Evolutionary conservation across 2,888 invertebrate genomes (phyloP), one percentile per base, ranked within the genome.

Genomic region (Polydrusus tereticollis): DNA sequence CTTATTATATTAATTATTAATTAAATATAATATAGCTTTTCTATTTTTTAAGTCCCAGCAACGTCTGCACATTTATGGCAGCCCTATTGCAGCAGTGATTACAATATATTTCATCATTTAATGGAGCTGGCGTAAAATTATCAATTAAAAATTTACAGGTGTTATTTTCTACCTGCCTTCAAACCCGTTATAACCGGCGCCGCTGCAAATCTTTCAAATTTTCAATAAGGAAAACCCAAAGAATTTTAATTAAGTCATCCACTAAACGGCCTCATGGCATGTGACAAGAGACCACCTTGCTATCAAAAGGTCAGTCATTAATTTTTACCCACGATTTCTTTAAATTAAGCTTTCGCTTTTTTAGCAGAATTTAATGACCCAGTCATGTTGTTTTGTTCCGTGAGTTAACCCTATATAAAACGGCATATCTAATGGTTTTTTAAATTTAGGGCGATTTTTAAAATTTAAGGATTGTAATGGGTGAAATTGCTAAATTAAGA

Each of bases 241-340:
- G 47, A 47, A 47, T 64, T 52, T 64, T 55, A 68, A 68, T 68
- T 68, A 60, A 68, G 60, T 52, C 20, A 68, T 68, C 68, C 14
- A 18, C 62, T 43, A 20, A 67, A 59, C 58, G 47, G 47, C 33
- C 20, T 45, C 47, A 38, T 60, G 52, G 38, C 60, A 59, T 68
- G 60, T 59, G 68, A 68, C 68, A 68, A 52, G 68, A 68, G 68
- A 68, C 68, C 68, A 59, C 68, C 68, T 50, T 60, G 68, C 68
- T 50, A 50, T 60, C 47, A 60, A 60, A 36, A 60, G 68, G 68
- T 59, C 68, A 50, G 52, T 68, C 68, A 68, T 68, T 68, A 68
- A 68, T 68, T 68, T 60, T 60, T 68, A 38, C 47, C 68, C 68
- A 68, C 68, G 59, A 68, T 68, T 68, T 26, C 41, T 64, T 60